Base-by-base conservation (phyloP, 2,888 invertebrate genomes). In the Callosobruchus maculatus region DNA sequence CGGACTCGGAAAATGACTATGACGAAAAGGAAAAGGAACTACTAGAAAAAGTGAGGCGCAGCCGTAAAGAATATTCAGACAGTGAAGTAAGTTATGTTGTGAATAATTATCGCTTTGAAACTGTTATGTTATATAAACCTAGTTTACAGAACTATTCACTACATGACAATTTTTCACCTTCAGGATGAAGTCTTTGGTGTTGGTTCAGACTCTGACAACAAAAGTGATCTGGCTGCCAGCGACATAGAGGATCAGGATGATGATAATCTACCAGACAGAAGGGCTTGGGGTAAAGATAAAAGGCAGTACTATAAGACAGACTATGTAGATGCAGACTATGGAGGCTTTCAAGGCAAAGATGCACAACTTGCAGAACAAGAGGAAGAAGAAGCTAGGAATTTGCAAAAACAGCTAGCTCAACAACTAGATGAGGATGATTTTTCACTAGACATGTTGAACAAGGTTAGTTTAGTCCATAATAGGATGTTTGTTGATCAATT, bases 231-330 rank as follows among this genome's bases (percentile, higher is more conserved):
- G 74, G 92, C 92, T 5, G 90, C 92, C 75, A 93, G 92, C 86
- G 96, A 97, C 86, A 91, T 95, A 13, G 95, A 96, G 85, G 93
- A 93, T 0, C 91, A 92, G 78, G 90, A 91, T 75, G 90, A 91
- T 77, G 91, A 93, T 81, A 91, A 92, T 84, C 88, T 96, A 77
- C 95, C 95, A 0, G 91, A 95, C 85, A 89, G 92, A 0, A 93
- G 93, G 87, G 96, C 96, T 21, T 97, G 97, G 97, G 97, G 97
- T 70, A 93, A 92, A 83, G 93, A 93, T 79, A 94, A 93, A 81
- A 90, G 89, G 75, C 89, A 91, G 66, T 98, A 92, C 85, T 97
- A 97, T 87, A 92, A 94, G 72, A 95, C 96, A 0, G 97, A 97
- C 88, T 96, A 94, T 87, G 92, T 96, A 20, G 97, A 97, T 88